Conservation (phyloP, 2,113 vertebrate genomes). For the Chitala chitala region DNA sequence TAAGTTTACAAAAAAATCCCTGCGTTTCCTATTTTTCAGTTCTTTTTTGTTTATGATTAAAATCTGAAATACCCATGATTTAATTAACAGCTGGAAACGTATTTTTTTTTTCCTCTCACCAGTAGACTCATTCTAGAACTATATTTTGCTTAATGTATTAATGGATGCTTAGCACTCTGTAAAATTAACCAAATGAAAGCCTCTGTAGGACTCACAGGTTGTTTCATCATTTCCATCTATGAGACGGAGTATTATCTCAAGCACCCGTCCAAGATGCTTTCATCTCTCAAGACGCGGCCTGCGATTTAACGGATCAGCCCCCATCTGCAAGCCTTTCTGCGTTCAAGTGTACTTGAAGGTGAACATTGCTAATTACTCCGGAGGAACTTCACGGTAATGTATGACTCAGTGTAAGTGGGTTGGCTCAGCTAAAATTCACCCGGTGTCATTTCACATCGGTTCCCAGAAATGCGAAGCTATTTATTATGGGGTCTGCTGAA, state of each 20-base stretch:
- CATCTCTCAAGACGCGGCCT: constrained; percentile 13
- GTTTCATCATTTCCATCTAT: background rate
- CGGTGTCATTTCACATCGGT: background rate
- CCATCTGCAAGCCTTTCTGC: background rate
- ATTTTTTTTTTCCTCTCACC: background rate
- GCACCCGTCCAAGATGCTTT: background rate
- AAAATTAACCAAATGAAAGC: background rate
- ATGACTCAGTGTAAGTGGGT: background rate
- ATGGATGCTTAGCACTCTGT: constrained; percentile 1
- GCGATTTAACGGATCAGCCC: background rate
- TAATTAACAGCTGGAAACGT: constrained; percentile 48
- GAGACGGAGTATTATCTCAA: background rate
- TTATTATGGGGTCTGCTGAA: background rate
- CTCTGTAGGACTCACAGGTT: background rate
- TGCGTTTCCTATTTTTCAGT: constrained; percentile 31
- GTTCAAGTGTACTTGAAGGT: background rate
- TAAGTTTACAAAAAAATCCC: constrained; percentile 42
- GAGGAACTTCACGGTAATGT: background rate
- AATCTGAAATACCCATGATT: constrained; percentile 56
- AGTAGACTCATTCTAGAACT: background rate
- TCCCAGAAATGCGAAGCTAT: background rate
- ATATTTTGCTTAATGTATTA: constrained; percentile 12
- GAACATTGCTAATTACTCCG: constrained; percentile 2
- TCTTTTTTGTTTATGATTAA: constrained; percentile 56
- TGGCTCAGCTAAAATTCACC: background rate